phyloP scores from a whole-genome alignment of 2,797 vertebrate genomes.

The Remorina albescens region DNA sequence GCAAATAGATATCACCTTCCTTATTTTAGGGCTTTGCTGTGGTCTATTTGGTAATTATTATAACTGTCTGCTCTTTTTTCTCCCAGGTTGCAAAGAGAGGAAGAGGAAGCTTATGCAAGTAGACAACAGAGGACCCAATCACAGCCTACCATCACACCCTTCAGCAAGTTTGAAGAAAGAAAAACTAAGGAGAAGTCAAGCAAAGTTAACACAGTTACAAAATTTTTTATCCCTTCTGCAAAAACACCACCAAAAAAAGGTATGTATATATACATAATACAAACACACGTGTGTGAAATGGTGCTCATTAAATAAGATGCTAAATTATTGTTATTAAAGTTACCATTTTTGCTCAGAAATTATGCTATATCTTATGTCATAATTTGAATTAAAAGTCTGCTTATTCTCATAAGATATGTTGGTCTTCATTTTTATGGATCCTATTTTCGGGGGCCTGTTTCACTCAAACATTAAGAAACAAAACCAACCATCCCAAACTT shows the following conservation, averaged over 20 bases:
- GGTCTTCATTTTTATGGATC: slow-evolving; percentile 1
- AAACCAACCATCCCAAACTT: not conserved
- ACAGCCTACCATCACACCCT: slow-evolving; percentile 85
- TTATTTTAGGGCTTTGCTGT: not conserved
- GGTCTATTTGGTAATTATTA: not conserved
- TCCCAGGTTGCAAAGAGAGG: slow-evolving; percentile 92
- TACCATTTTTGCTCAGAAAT: not conserved
- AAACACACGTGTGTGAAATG: no score
- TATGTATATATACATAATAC: slow-evolving; percentile 49
- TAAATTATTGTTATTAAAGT: not conserved
- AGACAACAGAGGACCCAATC: slow-evolving; percentile 87
- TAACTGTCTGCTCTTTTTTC: not conserved
- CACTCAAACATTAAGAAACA: slow-evolving; percentile 5
- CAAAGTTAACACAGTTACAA: slow-evolving; percentile 95
- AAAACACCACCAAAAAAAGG: slow-evolving; percentile 92
- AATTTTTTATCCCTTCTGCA: slow-evolving; percentile 93
- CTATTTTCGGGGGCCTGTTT: not conserved
- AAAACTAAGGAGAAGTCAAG: slow-evolving; percentile 93
- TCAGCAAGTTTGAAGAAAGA: slow-evolving; percentile 94
- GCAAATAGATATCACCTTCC: not conserved
- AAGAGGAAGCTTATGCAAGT: slow-evolving; percentile 92
- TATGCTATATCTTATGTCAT: not conserved
- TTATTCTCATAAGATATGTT: no score
- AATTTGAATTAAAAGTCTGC: no score
- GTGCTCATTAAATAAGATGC: no score